Evolutionary conservation across 2,888 invertebrate genomes (phyloP).

Genomic region (Heliconius hortense): DNA sequence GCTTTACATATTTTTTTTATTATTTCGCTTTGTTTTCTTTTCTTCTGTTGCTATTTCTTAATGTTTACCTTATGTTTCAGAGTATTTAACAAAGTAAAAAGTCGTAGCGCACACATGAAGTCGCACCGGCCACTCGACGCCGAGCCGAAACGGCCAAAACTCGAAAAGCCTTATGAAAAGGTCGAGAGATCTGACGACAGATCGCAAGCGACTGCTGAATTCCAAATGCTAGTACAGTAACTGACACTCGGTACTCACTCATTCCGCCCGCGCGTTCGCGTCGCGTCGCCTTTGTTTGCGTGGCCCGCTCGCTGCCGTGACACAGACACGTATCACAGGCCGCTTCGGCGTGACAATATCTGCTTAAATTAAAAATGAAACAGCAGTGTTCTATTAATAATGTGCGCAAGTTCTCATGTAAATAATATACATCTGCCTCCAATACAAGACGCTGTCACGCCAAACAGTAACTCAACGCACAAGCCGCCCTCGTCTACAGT

Average conservation of each 20-base stretch:
- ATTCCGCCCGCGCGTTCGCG: constrained; percentile 49
- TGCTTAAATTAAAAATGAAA: not conserved
- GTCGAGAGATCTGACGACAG: constrained; percentile 78
- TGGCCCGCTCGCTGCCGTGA: constrained; percentile 12
- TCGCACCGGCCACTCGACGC: constrained; percentile 96
- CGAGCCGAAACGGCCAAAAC: constrained; percentile 86
- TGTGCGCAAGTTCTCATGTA: not conserved
- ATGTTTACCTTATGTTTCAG: constrained; percentile 85
- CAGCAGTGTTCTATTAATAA: not conserved
- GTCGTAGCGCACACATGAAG: constrained; percentile 99
- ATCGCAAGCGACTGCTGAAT: constrained; percentile 70
- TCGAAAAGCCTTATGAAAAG: constrained; percentile 83
- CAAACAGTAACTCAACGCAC: not conserved
- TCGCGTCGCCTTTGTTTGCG: constrained; percentile 1
- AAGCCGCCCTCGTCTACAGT: constrained; percentile 27
- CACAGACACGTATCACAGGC: not conserved
- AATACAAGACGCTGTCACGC: not conserved
- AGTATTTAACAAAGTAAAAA: constrained; percentile 98
- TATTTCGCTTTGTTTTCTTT: constrained; percentile 48
- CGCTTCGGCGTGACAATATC: constrained; percentile 6
- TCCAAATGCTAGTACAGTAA: constrained; percentile 67
- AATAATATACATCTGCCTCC: not conserved
- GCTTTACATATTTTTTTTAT: constrained; percentile 29
- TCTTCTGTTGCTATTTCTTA: constrained; percentile 72
- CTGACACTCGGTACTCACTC: constrained; percentile 52